A percentile compares a stretch with the other conserved stretches of the same genome.
phyloP scores from a whole-genome alignment of 2,113 vertebrate species.

The Cryptotis parvus region DNA sequence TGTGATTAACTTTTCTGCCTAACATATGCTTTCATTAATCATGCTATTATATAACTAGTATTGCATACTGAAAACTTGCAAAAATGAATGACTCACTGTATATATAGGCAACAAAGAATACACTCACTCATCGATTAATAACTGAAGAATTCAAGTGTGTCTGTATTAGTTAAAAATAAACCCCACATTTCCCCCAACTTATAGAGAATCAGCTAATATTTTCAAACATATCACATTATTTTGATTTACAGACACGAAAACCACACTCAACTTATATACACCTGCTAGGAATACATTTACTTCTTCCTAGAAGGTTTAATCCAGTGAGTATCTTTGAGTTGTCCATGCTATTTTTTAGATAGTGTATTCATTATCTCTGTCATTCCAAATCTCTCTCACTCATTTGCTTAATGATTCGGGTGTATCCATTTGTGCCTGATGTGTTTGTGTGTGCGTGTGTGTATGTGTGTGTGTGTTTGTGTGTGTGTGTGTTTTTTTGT shows the following conservation, averaged over 20 bases:
- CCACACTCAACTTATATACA: too few relatives aligned
- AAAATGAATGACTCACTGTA: background rate
- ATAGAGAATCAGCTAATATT: background rate
- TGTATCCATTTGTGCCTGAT: too few relatives aligned
- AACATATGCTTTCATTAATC: background rate
- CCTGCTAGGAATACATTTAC: background rate
- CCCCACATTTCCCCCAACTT: background rate
- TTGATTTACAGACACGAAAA: background rate
- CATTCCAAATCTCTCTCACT: too few relatives aligned
- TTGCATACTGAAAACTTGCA: background rate
- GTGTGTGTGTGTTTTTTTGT: too few relatives aligned
- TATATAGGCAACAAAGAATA: accelerated
- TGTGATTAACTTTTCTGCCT: background rate
- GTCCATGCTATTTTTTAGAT: background rate
- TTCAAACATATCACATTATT: background rate
- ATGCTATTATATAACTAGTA: background rate
- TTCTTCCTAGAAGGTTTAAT: background rate
- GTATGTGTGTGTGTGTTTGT: too few relatives aligned
- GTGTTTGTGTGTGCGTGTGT: too few relatives aligned
- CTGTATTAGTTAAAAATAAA: background rate
- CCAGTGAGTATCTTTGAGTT: background rate
- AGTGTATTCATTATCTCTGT: too few relatives aligned
- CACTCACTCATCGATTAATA: background rate
- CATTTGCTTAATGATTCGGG: too few relatives aligned
- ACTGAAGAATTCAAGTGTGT: background rate